phyloP scores from a whole-genome alignment of 2,888 invertebrate genomes.

The Eudasyphora cyanicolor region DNA sequence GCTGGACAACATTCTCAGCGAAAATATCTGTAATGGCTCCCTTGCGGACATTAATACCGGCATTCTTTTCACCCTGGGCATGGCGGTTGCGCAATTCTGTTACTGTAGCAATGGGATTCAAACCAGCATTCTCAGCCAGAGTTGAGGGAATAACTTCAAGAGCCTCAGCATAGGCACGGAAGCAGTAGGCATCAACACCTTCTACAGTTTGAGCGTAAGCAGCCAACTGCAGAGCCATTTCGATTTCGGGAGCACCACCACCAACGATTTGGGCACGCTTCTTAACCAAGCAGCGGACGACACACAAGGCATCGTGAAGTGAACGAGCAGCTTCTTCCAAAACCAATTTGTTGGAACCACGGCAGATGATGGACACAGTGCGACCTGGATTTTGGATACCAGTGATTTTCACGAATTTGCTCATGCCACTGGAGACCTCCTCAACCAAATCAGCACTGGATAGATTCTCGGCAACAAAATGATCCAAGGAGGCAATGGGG shows the following conservation, averaged over 20 bases:
- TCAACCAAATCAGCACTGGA: conserved; percentile 96
- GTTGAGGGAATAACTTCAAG: conserved; percentile 96
- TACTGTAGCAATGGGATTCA: conserved; percentile 96
- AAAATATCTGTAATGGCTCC: conserved; percentile 98
- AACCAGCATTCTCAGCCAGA: conserved; percentile 91
- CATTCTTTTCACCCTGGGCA: conserved; percentile 90
- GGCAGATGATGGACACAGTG: conserved; percentile 95
- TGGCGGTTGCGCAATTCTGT: conserved; percentile 97
- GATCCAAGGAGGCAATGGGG: conserved; percentile 99
- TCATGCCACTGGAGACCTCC: conserved; percentile 93
- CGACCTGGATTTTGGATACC: conserved; percentile 93
- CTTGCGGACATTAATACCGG: conserved; percentile 98
- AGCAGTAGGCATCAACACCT: conserved; percentile 97
- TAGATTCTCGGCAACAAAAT: conserved; percentile 95
- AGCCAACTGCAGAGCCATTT: conserved; percentile 91
- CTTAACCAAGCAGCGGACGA: conserved; percentile 97
- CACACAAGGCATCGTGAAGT: conserved; percentile 93
- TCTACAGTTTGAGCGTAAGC: conserved; percentile 90
- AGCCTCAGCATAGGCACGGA: conserved; percentile 97
- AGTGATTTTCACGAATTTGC: conserved; percentile 95
- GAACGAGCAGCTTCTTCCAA: conserved; percentile 95
- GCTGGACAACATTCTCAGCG: conserved; percentile 98
- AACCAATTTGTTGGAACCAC: conserved; percentile 92
- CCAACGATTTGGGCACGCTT: conserved; percentile 95
- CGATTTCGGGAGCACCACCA: conserved; percentile 98